Conservation (phyloP, 35 echinoderm and acorn worm species). For the Hemicentrotus pulcherrimus region DNA sequence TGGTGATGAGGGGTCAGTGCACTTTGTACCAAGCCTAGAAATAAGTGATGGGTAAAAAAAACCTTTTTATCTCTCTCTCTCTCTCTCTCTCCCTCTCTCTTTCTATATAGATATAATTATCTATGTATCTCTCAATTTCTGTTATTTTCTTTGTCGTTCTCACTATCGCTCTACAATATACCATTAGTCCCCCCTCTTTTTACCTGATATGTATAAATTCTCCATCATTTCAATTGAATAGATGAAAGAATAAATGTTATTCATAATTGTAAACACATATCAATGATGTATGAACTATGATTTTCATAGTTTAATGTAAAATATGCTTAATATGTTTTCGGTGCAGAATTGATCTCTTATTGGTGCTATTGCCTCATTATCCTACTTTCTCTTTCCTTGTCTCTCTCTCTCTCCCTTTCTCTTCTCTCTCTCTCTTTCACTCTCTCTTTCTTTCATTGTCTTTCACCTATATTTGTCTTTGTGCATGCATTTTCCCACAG, state of each 20-base stretch:
- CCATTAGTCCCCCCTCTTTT: neutral
- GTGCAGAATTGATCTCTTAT: neutral
- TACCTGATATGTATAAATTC: neutral
- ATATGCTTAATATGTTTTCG: no score
- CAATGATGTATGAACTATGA: no score
- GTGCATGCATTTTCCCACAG: slow-evolving; percentile 16
- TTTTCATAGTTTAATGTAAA: no score
- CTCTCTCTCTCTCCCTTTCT: neutral
- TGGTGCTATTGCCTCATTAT: neutral
- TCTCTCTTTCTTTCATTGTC: neutral
- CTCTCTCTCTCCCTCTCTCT: neutral
- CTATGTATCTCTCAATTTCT: neutral
- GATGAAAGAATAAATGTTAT: neutral
- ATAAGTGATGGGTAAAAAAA: neutral
- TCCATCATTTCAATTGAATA: neutral
- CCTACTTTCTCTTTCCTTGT: neutral
- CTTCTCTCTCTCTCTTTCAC: no score
- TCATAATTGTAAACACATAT: neutral
- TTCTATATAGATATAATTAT: neutral
- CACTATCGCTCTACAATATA: neutral
- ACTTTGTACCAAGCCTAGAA: slow-evolving; percentile 25
- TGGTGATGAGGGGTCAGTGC: neutral
- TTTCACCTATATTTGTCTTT: neutral
- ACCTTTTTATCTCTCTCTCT: neutral
- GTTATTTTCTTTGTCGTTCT: neutral